Base-by-base conservation (phyloP, 2,797 vertebrate genomes). In the Sternotherus odoratus region DNA sequence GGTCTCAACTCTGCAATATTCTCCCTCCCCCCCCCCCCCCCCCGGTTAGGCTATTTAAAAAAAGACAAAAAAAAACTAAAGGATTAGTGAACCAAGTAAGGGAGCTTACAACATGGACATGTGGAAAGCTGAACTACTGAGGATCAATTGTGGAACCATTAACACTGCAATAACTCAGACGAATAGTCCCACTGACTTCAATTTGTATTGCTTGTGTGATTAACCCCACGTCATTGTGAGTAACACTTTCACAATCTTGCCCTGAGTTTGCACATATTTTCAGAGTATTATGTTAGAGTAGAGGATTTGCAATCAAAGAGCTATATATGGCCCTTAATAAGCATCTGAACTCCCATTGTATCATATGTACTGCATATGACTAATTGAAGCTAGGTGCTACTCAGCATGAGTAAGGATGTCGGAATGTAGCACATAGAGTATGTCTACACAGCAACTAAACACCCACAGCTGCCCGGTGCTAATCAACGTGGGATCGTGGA, bases 211-310 rank as follows among this genome's bases (percentile, higher is more conserved):
- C 26, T 85, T 24, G 12, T 87, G 46, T 50, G 85, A n/a, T 9
- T 2, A 2, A 8, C 33, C 23, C 81, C 23, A 81, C 6, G 0
- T 0, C 12, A 0, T 12, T 3, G 1, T 48, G 23, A 6, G 75
- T 39, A 4, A 0, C 0, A 80, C 16, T 54, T 81, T 89, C 26
- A 11, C 54, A 77, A 30, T 51, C 43, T 86, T 77, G 1, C n/a
- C 89, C 89, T 60, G 30, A 6, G 33, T 28, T 66, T 48, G 43
- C 50, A 83, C 8, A 19, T 15, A 43, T 1, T 1, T 82, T 21
- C 51, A 56, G 81, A 88, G 51, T 49, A 54, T 56, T 36, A 77
- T 54, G 54, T 74, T 60, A 78, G 88, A 88, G 63, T 17, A 56
- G 39, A 43, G 43, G 36, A 81, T 49, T 85, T 77, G 28, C 46